Base-by-base conservation (phyloP, 2,113 vertebrate genomes). In the Lucifuga dentata region DNA sequence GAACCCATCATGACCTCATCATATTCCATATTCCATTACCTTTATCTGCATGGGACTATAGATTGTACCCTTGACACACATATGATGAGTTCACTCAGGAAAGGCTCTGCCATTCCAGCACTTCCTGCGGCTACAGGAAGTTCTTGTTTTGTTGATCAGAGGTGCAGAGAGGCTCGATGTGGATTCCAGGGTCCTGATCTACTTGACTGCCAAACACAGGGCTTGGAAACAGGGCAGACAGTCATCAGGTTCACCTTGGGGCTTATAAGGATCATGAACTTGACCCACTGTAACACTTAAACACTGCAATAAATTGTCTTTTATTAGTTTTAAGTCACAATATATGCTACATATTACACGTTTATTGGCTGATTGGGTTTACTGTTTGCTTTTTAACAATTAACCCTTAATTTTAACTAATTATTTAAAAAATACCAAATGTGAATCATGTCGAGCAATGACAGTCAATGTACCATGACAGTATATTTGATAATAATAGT, bases 91-190 rank as follows among this genome's bases (percentile, higher is more conserved):
- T 80, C 21, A 58, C 20, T 55, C 66, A 40, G 80, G 61, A 78
- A 76, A 41, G 41, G 29, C 29, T 39, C 56, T 61, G 71, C 71
- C 62, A 46, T 61, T 55, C 69, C 40, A 48, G 63, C 35, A 40
- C 69, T 81, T 84, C 84, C 80, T 78, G 73, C 39, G 43, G 50
- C 56, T 8, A 33, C 52, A 77, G 84, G 84, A 83, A 80, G 80
- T 33, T 66, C 48, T 35, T 65, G 72, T 73, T 82, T 64, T 83
- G 60, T 52, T 15, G 73, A 24, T 50, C 61, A 68, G 43, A 53
- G 65, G 77, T 50, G 49, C 53, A 23, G 74, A 59, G 39, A 57
- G 71, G 46, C 52, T 21, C 41, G 26, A 3, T 9, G 61, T 68
- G 49, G 50, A 39, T 60, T 56, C 63, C 46, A n/a, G 57, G 53